These are phyloP conservation scores for Elaphurus davidianus DNA, from an alignment of 2,113 vertebrate species.

Conservation along the genomic window DNA sequence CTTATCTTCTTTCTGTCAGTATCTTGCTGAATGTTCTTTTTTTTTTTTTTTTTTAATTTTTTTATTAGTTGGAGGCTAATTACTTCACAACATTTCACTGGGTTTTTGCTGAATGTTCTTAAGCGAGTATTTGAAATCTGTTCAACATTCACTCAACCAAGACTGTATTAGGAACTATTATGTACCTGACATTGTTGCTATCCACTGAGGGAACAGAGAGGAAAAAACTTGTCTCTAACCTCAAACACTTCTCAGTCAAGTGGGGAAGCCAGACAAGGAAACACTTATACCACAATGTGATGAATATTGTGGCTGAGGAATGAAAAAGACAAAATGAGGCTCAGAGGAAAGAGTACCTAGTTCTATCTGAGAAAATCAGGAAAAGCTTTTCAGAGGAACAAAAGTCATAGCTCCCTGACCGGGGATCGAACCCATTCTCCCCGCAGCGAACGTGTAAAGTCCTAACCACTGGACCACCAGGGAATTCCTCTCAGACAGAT, in stretches of 20 bases:
- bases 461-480: not conserved
- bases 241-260: not conserved
- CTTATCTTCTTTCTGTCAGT: not conserved
- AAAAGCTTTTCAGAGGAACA: not conserved
- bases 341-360: not conserved
- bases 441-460: rapidly evolving
- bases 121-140: not conserved
- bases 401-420: not conserved
- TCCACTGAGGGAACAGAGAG: not conserved
- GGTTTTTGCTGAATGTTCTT: no score
- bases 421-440: not conserved
- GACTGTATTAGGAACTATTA: not conserved
- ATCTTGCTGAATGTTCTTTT: not conserved
- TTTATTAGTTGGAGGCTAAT: no score
- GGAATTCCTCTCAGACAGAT: not conserved
- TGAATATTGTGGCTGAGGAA: not conserved
- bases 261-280: not conserved
- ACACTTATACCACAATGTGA: not conserved
- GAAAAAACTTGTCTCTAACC: not conserved
- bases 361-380: not conserved
- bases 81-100: no score
- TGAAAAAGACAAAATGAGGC: not conserved
- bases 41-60: no score
- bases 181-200: not conserved
- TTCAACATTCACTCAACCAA: not conserved